Percentiles rank a stretch among this genome's conserved stretches.
Evolutionary conservation across 2,113 vertebrate genomes (phyloP).

Genomic region (Candoia aspera): DNA sequence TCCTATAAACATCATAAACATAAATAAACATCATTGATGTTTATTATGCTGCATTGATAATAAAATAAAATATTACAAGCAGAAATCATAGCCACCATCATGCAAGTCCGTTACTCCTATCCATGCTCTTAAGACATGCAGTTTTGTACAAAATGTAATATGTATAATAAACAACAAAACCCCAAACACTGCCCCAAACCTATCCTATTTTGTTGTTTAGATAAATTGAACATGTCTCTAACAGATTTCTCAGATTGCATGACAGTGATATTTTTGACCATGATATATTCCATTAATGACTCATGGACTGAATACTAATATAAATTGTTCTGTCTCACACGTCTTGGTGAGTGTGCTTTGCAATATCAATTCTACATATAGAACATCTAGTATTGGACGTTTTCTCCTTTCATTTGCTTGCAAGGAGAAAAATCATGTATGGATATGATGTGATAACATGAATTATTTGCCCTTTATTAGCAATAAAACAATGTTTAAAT

Average conservation of each 20-base stretch:
- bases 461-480: accelerated
- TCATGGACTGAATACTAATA: neutral
- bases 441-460: neutral
- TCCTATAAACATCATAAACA: too few relatives aligned
- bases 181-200: neutral
- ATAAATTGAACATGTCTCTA: neutral
- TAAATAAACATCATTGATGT: neutral
- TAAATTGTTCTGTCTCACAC: neutral
- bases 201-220: neutral
- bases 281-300: neutral
- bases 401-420: constrained; percentile 13
- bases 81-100: neutral
- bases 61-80: neutral
- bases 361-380: neutral
- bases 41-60: neutral
- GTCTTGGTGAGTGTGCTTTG: neutral
- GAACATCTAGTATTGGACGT: neutral
- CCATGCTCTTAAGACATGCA: too few relatives aligned
- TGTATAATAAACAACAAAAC: neutral
- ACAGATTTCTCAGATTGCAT: neutral
- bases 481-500: constrained; percentile 42
- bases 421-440: neutral
- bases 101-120: neutral
- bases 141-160: neutral
- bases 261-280: neutral